phyloP scores from a whole-genome alignment of 2,797 vertebrate genomes.

The Neostethus bicornis region DNA sequence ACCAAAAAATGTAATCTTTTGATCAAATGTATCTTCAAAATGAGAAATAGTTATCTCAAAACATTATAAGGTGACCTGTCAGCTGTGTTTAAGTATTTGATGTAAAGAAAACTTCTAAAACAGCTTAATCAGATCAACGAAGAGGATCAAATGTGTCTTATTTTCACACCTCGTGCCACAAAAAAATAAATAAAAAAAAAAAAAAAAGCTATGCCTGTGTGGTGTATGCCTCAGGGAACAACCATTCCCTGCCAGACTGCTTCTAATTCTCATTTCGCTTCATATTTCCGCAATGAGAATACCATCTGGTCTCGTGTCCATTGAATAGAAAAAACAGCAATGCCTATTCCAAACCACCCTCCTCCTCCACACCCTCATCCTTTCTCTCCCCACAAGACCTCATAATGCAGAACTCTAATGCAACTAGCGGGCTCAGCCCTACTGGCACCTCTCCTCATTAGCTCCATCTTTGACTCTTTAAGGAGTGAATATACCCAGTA shows the following conservation, averaged over 20 bases:
- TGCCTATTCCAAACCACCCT: conserved; percentile 28
- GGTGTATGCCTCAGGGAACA: conserved; percentile 21
- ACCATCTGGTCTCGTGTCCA: conserved; percentile 72
- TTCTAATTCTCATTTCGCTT: conserved; percentile 59
- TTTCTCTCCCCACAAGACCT: conserved; percentile 31
- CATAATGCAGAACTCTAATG: conserved; percentile 54
- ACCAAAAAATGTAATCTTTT: not conserved
- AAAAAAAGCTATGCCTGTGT: conserved; percentile 25
- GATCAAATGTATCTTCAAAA: too few species aligned
- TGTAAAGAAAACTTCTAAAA: conserved; percentile 25
- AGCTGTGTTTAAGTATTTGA: conserved; percentile 24
- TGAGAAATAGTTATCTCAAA: conserved; percentile 10
- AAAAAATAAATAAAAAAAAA: conserved; percentile 32
- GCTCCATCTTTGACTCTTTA: conserved; percentile 42
- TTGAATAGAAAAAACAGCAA: conserved; percentile 27
- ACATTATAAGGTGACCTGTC: conserved; percentile 20
- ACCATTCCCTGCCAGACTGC: conserved; percentile 49
- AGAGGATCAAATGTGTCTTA: conserved; percentile 15
- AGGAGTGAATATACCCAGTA: conserved; percentile 41
- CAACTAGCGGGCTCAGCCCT: conserved; percentile 44
- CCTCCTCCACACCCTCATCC: conserved; percentile 25
- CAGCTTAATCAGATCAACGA: conserved; percentile 10
- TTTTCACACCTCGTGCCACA: conserved; percentile 8
- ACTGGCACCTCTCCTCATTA: conserved; percentile 56
- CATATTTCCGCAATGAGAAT: conserved; percentile 67